A percentile compares a stretch with the other conserved stretches of the same genome.
These are phyloP conservation scores for Stegophylla sp. DNA, from an alignment of 2,888 invertebrate species.

Conservation along the genomic window DNA sequence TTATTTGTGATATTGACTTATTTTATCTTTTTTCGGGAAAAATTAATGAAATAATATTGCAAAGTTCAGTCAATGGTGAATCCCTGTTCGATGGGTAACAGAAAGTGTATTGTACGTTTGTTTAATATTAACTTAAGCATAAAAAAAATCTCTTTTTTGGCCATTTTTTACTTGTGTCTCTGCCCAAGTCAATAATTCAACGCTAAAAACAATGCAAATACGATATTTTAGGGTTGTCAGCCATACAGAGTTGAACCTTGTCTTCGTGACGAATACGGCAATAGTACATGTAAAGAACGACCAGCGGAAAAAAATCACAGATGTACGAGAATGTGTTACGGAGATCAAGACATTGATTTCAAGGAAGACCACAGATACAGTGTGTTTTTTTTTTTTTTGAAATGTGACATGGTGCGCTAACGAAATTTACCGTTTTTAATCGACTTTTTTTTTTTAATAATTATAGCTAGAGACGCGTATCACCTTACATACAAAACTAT, in stretches of 20 bases:
- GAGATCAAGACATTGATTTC: neutral
- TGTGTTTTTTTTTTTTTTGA: neutral
- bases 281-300: neutral
- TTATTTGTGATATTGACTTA: no score
- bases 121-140: no score
- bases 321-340: conserved; percentile 6
- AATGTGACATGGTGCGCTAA: neutral
- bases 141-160: no score
- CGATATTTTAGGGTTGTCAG: conserved; percentile 3
- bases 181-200: no score
- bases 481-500: conserved; percentile 69
- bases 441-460: conserved; percentile 64
- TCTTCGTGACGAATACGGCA: neutral
- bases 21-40: no score
- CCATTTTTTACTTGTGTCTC: no score
- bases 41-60: no score
- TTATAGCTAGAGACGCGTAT: conserved; percentile 20
- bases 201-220: neutral
- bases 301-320: conserved; percentile 2
- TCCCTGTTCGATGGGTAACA: no score
- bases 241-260: conserved; percentile 12
- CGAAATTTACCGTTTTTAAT: neutral
- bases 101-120: no score
- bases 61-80: no score
- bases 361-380: neutral